Conservation (phyloP, 2,888 invertebrate species). For the Pollenia angustigena region DNA sequence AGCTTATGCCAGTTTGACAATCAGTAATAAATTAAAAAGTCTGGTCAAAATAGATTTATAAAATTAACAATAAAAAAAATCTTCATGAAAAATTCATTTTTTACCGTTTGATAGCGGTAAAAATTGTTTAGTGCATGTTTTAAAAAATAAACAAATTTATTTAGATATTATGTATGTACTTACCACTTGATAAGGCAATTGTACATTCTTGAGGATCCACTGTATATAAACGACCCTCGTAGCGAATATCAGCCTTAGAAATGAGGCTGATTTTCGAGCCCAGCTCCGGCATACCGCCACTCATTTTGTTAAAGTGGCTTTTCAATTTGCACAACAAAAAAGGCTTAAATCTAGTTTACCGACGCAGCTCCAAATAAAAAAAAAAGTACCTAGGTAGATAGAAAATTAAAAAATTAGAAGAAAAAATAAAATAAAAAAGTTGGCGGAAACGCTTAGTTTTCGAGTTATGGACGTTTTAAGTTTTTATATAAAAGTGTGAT, state of each 20-base stretch:
- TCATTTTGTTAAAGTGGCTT: conserved; percentile 77
- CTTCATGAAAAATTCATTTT: conserved; percentile 74
- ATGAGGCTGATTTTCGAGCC: conserved; percentile 99
- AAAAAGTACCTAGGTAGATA: no score
- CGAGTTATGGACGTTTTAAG: no score
- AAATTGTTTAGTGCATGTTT: neutral
- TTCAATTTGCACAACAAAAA: conserved; percentile 47
- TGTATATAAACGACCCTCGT: conserved; percentile 99
- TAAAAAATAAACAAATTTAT: neutral
- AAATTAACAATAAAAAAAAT: conserved; percentile 70
- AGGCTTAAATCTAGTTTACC: no score
- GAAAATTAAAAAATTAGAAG: no score
- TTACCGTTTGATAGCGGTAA: conserved; percentile 62
- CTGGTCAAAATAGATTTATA: conserved; percentile 60
- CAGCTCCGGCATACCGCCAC: conserved; percentile 97
- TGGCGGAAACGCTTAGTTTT: no score
- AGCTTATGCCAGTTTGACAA: conserved; percentile 79
- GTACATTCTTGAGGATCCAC: conserved; percentile 99
- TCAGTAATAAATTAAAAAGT: conserved; percentile 73
- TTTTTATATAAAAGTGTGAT: no score
- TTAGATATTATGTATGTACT: conserved; percentile 84
- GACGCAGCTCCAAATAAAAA: no score
- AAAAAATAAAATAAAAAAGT: no score
- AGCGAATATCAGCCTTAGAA: conserved; percentile 99
- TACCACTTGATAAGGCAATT: conserved; percentile 99